Evolutionary conservation across 2,797 vertebrate species (phyloP).

Genomic region (Psittacula echo): DNA sequence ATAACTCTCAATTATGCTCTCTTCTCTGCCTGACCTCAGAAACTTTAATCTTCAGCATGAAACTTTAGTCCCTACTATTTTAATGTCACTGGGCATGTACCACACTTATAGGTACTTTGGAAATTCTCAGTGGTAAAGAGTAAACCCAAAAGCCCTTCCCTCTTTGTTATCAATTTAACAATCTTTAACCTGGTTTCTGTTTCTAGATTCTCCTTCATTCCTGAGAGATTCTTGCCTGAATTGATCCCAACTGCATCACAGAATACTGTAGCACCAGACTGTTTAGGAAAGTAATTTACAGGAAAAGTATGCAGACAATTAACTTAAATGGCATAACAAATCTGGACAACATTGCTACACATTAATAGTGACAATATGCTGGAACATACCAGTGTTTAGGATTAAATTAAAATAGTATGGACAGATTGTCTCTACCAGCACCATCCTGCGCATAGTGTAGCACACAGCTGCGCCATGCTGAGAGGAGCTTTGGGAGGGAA

Average conservation of each 20-base stretch:
- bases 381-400: slow-evolving; percentile 6
- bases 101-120: background rate
- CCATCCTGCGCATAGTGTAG: background rate
- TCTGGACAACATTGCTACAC: background rate
- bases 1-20: slow-evolving; percentile 47
- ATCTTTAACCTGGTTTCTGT: background rate
- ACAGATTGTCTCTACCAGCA: slow-evolving; percentile 38
- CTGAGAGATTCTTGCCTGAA: background rate
- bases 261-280: background rate
- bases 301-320: slow-evolving; percentile 36
- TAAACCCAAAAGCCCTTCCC: background rate
- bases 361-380: slow-evolving; percentile 47
- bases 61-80: background rate
- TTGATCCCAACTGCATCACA: background rate
- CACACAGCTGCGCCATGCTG: slow-evolving; percentile 6
- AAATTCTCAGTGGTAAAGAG: background rate
- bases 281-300: slow-evolving; percentile 25
- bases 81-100: background rate
- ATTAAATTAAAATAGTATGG: slow-evolving; percentile 36
- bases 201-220: background rate
- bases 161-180: background rate
- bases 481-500: background rate
- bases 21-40: slow-evolving; percentile 33
- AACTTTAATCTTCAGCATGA: background rate
- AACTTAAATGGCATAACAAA: slow-evolving; percentile 41